These are phyloP conservation scores for Hololepta plana DNA, from an alignment of 2,888 invertebrate genomes.

Conservation along the genomic window DNA sequence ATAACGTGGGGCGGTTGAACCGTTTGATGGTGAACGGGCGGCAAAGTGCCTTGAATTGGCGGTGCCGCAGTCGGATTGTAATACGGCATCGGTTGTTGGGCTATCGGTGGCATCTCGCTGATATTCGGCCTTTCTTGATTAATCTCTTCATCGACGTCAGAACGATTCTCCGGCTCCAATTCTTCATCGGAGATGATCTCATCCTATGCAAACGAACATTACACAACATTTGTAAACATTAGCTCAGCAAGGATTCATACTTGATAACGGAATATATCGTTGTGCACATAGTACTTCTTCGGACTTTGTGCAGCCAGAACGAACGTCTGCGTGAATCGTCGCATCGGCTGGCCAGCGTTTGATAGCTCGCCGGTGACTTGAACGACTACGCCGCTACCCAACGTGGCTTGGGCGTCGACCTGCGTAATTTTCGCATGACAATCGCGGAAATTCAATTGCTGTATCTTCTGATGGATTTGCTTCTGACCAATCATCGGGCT, in stretches of 20 bases:
- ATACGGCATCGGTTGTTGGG: conserved; percentile 17
- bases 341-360: conserved; percentile 91
- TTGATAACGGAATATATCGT: conserved; percentile 97
- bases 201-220: conserved; percentile 20
- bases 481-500: conserved; percentile 77
- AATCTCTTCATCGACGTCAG: conserved; percentile 48
- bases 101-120: conserved; percentile 13
- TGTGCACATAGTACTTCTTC: conserved; percentile 96
- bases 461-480: conserved; percentile 90
- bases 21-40: conserved; percentile 21
- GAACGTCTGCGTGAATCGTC: conserved; percentile 95
- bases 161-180: conserved; percentile 35
- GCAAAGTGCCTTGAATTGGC: conserved; percentile 15
- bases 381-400: conserved; percentile 87
- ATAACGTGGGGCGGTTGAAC: conserved; percentile 16
- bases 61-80: conserved; percentile 18
- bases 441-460: conserved; percentile 87
- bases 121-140: conserved; percentile 13
- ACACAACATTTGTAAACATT: conserved; percentile 1
- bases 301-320: conserved; percentile 90
- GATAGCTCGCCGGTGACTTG: conserved; percentile 96
- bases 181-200: conserved; percentile 47
- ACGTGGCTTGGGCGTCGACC: conserved; percentile 88
- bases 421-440: conserved; percentile 96
- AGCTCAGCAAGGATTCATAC: background rate